These are phyloP conservation scores for Melanogrammus aeglefinus DNA, from an alignment of 2,797 vertebrate species.

Conservation along the genomic window DNA sequence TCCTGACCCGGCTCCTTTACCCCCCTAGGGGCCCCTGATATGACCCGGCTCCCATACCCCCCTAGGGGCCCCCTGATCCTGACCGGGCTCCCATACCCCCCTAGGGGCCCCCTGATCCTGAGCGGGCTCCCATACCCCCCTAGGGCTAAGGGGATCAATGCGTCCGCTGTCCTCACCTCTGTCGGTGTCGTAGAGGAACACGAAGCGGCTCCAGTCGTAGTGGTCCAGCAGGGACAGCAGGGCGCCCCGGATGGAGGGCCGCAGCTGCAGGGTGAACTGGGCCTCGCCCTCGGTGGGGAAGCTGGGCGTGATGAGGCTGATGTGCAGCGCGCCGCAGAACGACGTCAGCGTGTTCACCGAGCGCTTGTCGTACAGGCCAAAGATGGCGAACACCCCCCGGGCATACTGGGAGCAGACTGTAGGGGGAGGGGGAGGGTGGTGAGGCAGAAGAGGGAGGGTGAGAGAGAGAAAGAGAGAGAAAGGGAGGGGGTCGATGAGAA, in stretches of 20 bases:
- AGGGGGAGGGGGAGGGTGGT: neutral
- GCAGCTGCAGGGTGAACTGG: conserved; percentile 91
- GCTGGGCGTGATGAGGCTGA: conserved; percentile 93
- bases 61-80: too few relatives aligned
- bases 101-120: too few relatives aligned
- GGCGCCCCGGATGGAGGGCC: conserved; percentile 87
- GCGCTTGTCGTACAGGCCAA: conserved; percentile 95
- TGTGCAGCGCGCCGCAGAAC: conserved; percentile 96
- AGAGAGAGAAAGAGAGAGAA: neutral
- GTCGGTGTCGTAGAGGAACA: conserved; percentile 89
- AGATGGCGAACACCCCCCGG: conserved; percentile 95
- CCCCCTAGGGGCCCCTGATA: too few relatives aligned
- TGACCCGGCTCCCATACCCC: too few relatives aligned
- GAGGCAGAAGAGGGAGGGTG: neutral
- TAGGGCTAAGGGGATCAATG: too few relatives aligned
- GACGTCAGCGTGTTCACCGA: conserved; percentile 95
- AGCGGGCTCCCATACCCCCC: too few relatives aligned
- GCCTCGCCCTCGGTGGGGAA: conserved; percentile 95
- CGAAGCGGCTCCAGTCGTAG: conserved; percentile 93
- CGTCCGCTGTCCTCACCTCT: too few relatives aligned
- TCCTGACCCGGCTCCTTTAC: too few relatives aligned
- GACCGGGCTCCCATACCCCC: too few relatives aligned
- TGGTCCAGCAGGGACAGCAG: conserved; percentile 90
- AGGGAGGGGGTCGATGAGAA: neutral
- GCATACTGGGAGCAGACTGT: conserved; percentile 85